A percentile compares a stretch with the other conserved stretches of the same genome.
These are phyloP conservation scores for Pocillopora grandis DNA, from an alignment of 92 coral and sea anemone species.

Conservation along the genomic window DNA sequence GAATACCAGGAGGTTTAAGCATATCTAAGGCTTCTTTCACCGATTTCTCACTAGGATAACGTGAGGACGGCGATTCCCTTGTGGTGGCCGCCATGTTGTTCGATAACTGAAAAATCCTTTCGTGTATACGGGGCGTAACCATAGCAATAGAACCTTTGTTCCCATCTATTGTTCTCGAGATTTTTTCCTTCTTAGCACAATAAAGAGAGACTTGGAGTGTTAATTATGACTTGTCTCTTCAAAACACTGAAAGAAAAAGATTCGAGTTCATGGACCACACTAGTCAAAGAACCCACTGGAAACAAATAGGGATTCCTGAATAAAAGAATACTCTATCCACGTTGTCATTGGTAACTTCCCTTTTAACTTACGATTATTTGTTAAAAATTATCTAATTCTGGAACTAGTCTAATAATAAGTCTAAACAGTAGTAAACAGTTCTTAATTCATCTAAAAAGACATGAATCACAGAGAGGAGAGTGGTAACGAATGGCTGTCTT, in stretches of 20 bases:
- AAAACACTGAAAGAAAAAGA: not conserved
- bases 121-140: constrained; percentile 59
- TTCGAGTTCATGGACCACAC: not conserved
- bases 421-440: too few species aligned
- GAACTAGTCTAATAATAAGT: too few species aligned
- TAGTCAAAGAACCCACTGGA: not conserved
- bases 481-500: constrained; percentile 6
- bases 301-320: not conserved
- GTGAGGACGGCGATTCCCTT: constrained; percentile 38
- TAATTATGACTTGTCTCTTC: not conserved
- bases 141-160: constrained; percentile 52
- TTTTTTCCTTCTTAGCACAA: not conserved
- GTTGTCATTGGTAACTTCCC: too few species aligned
- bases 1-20: constrained; percentile 84
- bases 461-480: not conserved
- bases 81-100: constrained; percentile 56
- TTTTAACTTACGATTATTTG: too few species aligned
- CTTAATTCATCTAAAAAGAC: too few species aligned
- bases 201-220: not conserved
- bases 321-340: too few species aligned
- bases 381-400: too few species aligned
- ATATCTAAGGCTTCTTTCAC: constrained; percentile 82
- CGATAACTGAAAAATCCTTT: constrained; percentile 16
- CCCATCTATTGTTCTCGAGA: not conserved
- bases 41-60: constrained; percentile 77